Evolutionary conservation across 2,888 invertebrate species (phyloP), one percentile per base, ranked within the genome.

Genomic region (Toxonevra muliebris): DNA sequence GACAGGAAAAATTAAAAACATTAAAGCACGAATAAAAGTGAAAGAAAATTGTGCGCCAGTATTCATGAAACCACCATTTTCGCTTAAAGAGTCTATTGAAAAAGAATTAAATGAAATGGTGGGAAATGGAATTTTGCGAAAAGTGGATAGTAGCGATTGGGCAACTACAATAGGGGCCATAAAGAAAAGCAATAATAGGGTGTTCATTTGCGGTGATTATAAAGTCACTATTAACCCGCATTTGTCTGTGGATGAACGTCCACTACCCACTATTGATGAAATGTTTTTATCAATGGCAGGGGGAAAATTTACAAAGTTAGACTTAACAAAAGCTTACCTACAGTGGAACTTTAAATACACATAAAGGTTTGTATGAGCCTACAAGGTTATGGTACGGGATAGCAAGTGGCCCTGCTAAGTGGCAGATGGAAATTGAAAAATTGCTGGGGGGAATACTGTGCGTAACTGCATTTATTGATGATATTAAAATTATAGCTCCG

Each of bases 281-380:
- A 66, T 70, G 67, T 78, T 74, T 72, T 72, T 63, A 13, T 55
- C 58, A 2, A 66, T 78, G 66, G 67, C 72, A 42, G 73, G 73
- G 1, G 76, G 76, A 1, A 72, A 57, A 50, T 75, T 75, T 67
- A 68, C 71, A 8, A 73, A 77, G 69, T 77, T 73, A 43, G 79
- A 82, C 69, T 67, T 80, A 11, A 64, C 66, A 7, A 72, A 76
- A 63, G 82, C 82, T 8, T 84, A 81, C 67, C 71, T 82, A 68
- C 80, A 82, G 68, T n/a, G n/a, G n/a, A n/a, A 80, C 79, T 3
- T 71, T 84, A 48, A 80, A 69, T 63, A 81, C 82, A 7, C 80
- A 77, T 64, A 79, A 77, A 63, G 82, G 81, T 2, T 68, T 81
- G 7, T 81, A 74, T 66, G 65, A 72, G 59, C 75, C 74, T 61